phyloP scores from a whole-genome alignment of 2,888 invertebrate species.

The Pycnomerus fuliginosus region DNA sequence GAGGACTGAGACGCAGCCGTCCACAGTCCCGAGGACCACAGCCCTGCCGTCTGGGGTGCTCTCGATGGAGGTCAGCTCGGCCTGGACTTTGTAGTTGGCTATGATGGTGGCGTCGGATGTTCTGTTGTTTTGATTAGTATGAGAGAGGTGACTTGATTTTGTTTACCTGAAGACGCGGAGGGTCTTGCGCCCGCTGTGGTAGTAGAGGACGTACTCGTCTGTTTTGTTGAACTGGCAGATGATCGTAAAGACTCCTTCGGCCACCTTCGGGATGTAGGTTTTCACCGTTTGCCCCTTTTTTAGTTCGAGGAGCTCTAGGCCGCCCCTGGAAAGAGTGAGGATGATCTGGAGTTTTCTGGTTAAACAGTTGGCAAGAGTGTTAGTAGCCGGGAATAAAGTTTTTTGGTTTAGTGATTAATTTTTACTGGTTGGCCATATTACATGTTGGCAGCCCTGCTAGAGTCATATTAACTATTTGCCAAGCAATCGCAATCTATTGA shows the following conservation, averaged over 20 bases:
- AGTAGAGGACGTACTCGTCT: slow-evolving; percentile 94
- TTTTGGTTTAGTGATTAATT: no score
- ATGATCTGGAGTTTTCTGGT: no score
- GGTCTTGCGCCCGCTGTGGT: slow-evolving; percentile 94
- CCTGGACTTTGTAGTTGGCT: slow-evolving; percentile 89
- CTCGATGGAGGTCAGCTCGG: slow-evolving; percentile 84
- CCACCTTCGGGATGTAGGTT: slow-evolving; percentile 90
- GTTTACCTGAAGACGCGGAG: slow-evolving; percentile 82
- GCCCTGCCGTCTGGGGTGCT: slow-evolving; percentile 82
- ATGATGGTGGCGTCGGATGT: slow-evolving; percentile 87
- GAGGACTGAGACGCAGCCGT: slow-evolving; percentile 90
- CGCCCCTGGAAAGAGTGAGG: slow-evolving; percentile 66
- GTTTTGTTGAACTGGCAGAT: slow-evolving; percentile 92
- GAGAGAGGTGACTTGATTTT: slow-evolving; percentile 3
- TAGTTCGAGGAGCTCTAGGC: slow-evolving; percentile 88
- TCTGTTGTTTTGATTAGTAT: slow-evolving; percentile 51
- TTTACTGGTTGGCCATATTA: no score
- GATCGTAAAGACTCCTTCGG: slow-evolving; percentile 96
- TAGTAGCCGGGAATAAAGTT: slow-evolving; percentile 1
- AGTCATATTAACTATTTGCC: no score
- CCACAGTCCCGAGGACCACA: slow-evolving; percentile 86
- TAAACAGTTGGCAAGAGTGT: background rate
- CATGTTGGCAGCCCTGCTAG: no score
- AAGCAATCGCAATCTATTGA: no score
- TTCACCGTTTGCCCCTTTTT: slow-evolving; percentile 85